phyloP scores from a whole-genome alignment of 2,113 vertebrate genomes.

The Rousettus leschenaultii region DNA sequence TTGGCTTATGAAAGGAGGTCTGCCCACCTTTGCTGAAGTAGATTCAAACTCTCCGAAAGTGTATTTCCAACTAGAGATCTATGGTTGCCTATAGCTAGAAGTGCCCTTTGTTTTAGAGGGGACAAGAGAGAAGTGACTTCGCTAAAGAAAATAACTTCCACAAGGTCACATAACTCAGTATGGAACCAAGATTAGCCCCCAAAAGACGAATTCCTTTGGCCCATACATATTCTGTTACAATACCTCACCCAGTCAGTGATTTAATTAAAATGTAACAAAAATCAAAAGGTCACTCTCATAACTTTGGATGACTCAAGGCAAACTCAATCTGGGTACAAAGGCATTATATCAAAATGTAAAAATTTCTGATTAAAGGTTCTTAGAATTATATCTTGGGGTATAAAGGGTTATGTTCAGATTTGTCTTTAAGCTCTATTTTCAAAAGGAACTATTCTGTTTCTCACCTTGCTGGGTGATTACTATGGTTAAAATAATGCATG shows the following conservation, averaged over 20 bases:
- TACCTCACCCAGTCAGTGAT: not conserved
- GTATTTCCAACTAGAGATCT: not conserved
- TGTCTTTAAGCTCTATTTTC: slow-evolving; percentile 22
- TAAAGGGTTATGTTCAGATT: not conserved
- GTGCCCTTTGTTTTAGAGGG: not conserved
- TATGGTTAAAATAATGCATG: not conserved
- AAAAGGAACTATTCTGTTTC: not conserved
- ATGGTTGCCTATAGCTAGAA: not conserved
- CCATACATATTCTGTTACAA: not conserved
- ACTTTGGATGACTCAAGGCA: not conserved
- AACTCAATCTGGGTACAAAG: slow-evolving; percentile 21
- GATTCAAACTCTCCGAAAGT: not conserved
- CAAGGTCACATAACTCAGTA: not conserved
- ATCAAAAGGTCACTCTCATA: not conserved
- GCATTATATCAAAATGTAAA: slow-evolving; percentile 16
- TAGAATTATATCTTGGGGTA: not conserved
- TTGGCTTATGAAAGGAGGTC: not conserved
- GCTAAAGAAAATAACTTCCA: not conserved
- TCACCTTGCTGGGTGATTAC: not conserved
- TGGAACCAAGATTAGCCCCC: not conserved
- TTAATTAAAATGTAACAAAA: slow-evolving; percentile 24
- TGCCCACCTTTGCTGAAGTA: not conserved
- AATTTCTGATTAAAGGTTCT: slow-evolving; percentile 1
- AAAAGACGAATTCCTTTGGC: not conserved
- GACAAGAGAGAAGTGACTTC: not conserved